Conservation (phyloP, 2,888 invertebrate genomes). For the Cheilosia urbana region DNA sequence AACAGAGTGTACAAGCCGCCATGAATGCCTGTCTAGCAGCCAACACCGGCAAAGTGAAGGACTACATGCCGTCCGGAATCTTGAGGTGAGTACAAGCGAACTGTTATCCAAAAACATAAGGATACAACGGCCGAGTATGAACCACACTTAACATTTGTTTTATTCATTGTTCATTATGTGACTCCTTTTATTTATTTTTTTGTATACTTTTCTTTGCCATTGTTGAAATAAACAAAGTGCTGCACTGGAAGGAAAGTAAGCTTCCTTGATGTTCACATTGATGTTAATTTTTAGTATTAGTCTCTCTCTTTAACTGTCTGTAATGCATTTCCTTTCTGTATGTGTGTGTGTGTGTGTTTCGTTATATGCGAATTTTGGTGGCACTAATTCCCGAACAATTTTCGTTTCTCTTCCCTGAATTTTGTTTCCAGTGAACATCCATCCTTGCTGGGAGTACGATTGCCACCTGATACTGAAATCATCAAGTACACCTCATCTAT, state of each 20-base stretch:
- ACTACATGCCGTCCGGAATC: constrained; percentile 84
- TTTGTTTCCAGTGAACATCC: constrained; percentile 88
- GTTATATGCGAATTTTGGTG: constrained; percentile 27
- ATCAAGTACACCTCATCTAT: constrained; percentile 95
- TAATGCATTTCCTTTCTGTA: constrained; percentile 37
- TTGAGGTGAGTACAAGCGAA: constrained; percentile 82
- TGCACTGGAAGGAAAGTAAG: constrained; percentile 90
- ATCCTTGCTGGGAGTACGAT: constrained; percentile 91
- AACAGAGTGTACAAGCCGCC: constrained; percentile 84
- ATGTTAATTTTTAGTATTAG: constrained; percentile 74
- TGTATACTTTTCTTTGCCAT: constrained; percentile 72
- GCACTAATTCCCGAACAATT: constrained; percentile 43
- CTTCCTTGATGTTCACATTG: constrained; percentile 76
- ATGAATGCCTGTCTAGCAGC: constrained; percentile 84
- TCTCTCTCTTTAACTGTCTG: constrained; percentile 57
- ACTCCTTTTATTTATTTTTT: constrained; percentile 70
- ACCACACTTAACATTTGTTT: constrained; percentile 65
- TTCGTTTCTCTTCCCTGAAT: constrained; percentile 48
- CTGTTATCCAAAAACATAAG: constrained; percentile 40
- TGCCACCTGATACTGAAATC: constrained; percentile 95
- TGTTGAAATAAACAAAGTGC: constrained; percentile 84
- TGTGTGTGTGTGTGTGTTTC: constrained; percentile 52
- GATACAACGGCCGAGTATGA: constrained; percentile 55
- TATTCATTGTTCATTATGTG: constrained; percentile 75
- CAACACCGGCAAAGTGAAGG: constrained; percentile 81